A percentile compares a stretch with the other conserved stretches of the same genome.
phyloP scores from a whole-genome alignment of 2,888 invertebrate species.

The Pristionchus japonicus region DNA sequence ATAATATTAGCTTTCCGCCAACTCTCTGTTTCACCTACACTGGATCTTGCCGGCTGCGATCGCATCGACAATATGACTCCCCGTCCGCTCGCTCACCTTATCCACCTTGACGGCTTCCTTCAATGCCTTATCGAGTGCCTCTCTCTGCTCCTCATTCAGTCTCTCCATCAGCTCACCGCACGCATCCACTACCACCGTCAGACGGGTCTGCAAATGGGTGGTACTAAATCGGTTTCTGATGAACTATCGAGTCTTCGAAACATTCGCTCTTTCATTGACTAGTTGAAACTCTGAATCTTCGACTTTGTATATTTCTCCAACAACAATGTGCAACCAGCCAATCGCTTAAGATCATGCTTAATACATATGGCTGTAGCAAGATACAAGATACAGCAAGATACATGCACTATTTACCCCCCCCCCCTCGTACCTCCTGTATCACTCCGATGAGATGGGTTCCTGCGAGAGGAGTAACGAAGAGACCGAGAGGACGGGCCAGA shows the following conservation, averaged over 20 bases:
- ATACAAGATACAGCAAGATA: not conserved
- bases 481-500: conserved; percentile 52
- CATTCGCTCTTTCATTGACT: no score
- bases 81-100: not conserved
- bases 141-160: not conserved
- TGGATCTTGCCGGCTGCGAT: no score
- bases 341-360: no score
- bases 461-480: conserved; percentile 42
- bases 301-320: not conserved
- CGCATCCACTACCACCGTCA: conserved; percentile 43
- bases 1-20: no score
- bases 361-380: no score
- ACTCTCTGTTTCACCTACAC: not conserved
- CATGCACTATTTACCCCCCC: not conserved
- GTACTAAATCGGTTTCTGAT: no score
- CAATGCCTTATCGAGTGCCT: not conserved
- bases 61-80: no score
- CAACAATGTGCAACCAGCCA: not conserved
- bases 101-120: not conserved
- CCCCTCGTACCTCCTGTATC: conserved; percentile 53
- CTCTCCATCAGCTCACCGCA: not conserved
- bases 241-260: no score
- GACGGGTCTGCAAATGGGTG: not conserved
- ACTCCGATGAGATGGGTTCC: conserved; percentile 53
- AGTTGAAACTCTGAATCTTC: not conserved